Evolutionary conservation across 1,140 invertebrate species (phyloP), one percentile per base, ranked within the genome.

Genomic region (Brachionus rubens): DNA sequence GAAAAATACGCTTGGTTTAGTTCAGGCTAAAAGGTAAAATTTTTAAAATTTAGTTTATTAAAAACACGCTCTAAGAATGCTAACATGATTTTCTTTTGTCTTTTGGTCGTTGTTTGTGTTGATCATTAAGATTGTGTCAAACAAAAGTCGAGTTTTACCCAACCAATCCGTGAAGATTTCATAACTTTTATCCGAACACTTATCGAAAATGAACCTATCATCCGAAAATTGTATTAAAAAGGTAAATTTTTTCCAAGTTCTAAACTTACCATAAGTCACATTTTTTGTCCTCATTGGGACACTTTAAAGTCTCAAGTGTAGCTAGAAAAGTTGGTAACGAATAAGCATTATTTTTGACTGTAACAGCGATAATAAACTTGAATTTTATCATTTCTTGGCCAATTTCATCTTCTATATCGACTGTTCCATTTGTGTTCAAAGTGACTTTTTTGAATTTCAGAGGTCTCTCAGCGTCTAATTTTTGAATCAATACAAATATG

Each of bases 31-130:
- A 65, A 43, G 4, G 9, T 24, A 12, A 41, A 36, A 10, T 36
- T 2, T 7, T 3, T 14, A 62, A 16, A 4, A 33, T 16, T 0
- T 62, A 5, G 5, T 24, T 36, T 6, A 33, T 1, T 16, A 62
- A 62, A 12, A 21, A 62, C 9, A 19, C 2, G n/a, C 19, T 62
- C 14, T 41, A 14, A 3, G 41, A 21, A 65, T 43, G 16, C 33
- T 43, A 43, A 65, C 59, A 41, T 65, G 59, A 26, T 65, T 65
- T 65, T 65, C 3, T n/a, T 65, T 65, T 3, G 59, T 65, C 43
- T 65, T 41, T 43, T 43, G 12, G 14, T 65, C 59, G 43, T 65
- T 65, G 5, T 43, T 19, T 2, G 59, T 65, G 24, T 65, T 26
- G 12, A 65, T 65, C 59, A 65, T 65, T 43, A 65, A 43, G 7